phyloP scores from a whole-genome alignment of 2,888 invertebrate genomes.

The Oscheius onirici region DNA sequence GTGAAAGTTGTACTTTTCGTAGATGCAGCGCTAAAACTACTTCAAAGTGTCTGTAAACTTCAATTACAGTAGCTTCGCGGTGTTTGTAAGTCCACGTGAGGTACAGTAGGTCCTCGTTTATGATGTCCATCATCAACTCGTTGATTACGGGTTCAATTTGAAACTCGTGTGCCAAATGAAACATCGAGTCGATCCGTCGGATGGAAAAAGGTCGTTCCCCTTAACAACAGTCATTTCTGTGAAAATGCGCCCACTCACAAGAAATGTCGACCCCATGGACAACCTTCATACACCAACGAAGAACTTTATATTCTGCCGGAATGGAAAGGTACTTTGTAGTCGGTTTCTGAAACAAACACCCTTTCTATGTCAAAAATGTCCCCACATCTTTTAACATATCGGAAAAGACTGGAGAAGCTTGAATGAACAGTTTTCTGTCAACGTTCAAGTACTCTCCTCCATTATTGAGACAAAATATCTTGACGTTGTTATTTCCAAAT shows the following conservation, averaged over 20 bases:
- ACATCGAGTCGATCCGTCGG: conserved; percentile 15
- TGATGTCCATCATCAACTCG: not conserved
- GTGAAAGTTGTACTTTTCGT: conserved; percentile 4
- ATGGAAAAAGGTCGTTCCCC: not conserved
- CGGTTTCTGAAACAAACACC: not conserved
- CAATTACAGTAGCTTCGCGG: conserved; percentile 13
- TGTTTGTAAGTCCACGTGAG: conserved; percentile 19
- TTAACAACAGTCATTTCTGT: not conserved
- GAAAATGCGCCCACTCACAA: not conserved
- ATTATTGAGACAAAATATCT: conserved; percentile 11
- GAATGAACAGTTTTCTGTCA: conserved; percentile 10
- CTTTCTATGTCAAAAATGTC: not conserved
- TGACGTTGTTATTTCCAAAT: conserved; percentile 8
- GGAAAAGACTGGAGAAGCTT: not conserved
- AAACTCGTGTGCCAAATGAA: conserved; percentile 11
- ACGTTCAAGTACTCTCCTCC: conserved; percentile 18
- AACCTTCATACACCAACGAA: conserved; percentile 16
- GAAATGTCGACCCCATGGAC: not conserved
- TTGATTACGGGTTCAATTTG: conserved; percentile 11
- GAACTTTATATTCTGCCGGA: conserved; percentile 11
- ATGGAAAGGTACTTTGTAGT: not conserved
- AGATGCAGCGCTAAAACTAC: not conserved
- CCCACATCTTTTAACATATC: conserved; percentile 2
- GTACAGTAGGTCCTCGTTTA: conserved; percentile 7
- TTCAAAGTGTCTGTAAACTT: not conserved